Conservation (phyloP, 2,797 vertebrate genomes). For the Enteromius anoplus region DNA sequence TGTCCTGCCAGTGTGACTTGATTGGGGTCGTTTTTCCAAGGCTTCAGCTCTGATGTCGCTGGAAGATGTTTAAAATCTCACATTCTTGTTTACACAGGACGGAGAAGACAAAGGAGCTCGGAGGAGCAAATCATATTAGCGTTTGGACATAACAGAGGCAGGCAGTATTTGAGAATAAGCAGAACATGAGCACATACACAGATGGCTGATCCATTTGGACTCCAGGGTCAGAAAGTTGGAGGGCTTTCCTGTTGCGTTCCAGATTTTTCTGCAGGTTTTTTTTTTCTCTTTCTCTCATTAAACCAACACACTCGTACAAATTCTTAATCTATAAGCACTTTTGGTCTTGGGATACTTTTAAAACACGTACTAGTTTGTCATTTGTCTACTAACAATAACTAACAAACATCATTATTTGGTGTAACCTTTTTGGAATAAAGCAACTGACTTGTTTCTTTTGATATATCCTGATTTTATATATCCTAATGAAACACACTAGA, state of each 20-base stretch:
- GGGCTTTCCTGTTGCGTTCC: slow-evolving; percentile 28
- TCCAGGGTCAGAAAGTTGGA: slow-evolving; percentile 44
- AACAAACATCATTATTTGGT: not conserved
- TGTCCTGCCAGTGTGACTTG: slow-evolving; percentile 18
- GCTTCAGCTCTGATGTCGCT: slow-evolving; percentile 11
- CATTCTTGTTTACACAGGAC: slow-evolving; percentile 28
- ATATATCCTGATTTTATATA: not conserved
- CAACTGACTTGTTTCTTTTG: not conserved
- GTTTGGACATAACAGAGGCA: slow-evolving; percentile 47
- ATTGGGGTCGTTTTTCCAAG: slow-evolving; percentile 25
- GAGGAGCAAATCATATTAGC: slow-evolving; percentile 43
- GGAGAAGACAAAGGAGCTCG: slow-evolving; percentile 21
- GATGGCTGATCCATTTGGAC: slow-evolving; percentile 57
- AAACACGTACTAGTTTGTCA: not conserved
- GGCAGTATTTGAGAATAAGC: slow-evolving; percentile 46
- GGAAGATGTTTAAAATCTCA: slow-evolving; percentile 22
- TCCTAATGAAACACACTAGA: not conserved
- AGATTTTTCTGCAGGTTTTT: slow-evolving; percentile 21
- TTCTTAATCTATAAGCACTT: not conserved
- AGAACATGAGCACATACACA: slow-evolving; percentile 47
- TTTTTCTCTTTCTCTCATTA: slow-evolving; percentile 9
- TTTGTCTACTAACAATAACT: not conserved
- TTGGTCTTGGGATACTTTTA: not conserved
- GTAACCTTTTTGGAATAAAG: not conserved
- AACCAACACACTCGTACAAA: not conserved